Base-by-base conservation (phyloP, 2,888 invertebrate species). In the Operophtera brumata region DNA sequence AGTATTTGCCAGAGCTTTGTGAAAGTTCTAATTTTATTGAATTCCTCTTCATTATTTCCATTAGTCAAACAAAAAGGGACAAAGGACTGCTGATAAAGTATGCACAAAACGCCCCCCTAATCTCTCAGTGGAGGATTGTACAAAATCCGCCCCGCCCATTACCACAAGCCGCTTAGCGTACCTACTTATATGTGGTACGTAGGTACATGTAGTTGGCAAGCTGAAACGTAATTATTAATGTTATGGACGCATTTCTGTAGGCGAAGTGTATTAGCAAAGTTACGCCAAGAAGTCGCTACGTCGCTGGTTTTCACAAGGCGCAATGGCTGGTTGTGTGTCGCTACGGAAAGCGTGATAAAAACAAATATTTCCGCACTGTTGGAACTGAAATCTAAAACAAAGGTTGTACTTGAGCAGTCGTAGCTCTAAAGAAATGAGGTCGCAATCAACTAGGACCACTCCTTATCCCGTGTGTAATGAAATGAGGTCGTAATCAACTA, bases 21-120 rank as follows among this genome's bases (percentile, higher is more conserved):
- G 2, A 9, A 9, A 7, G 6, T 1, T 30, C 45, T 25, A 12
- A 49, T 39, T 39, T n/a, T 25, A 11, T 44, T 39, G 55, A 59
- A 63, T 58, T 61, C 40, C 42, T 58, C 44, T 56, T 25, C 43
- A 54, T 42, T 20, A 54, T 54, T 54, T 36, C 51, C 42, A 50
- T 59, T 52, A 47, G 46, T 52, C 6, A 25, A 55, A 53, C 59
- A 55, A 52, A 57, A 69, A 69, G 67, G 70, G 67, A 82, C 80
- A 81, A 80, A 81, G 78, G 75, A 77, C 67, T 61, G 52, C 65
- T 83, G 65, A 84, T 87, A 77, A 84, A 86, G 77, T 85, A 86
- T 87, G 77, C 86, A 84, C 79, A 79, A 76, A 70, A 73, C 84
- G 84, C 84, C 86, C 84, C 77, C 75, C 75, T 75, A 79, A 80